Evolutionary conservation across 2,888 invertebrate species (phyloP).

Genomic region (Cryptosula pallasiana): DNA sequence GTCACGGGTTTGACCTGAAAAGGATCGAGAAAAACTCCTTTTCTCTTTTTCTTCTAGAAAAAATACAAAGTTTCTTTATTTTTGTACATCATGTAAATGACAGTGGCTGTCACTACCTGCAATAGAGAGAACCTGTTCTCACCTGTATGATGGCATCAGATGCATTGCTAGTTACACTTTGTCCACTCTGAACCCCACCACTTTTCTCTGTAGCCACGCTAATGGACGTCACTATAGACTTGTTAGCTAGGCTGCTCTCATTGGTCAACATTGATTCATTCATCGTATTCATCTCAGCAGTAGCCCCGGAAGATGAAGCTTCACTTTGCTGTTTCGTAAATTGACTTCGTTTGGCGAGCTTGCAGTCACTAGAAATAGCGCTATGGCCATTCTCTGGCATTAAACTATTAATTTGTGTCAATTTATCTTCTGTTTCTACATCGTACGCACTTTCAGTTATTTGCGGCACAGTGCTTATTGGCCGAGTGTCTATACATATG

Average conservation of each 20-base stretch:
- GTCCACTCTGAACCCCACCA: not conserved
- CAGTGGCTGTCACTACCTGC: no score
- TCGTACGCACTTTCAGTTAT: not conserved
- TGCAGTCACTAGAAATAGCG: not conserved
- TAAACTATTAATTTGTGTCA: no score
- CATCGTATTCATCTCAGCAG: conserved; percentile 15
- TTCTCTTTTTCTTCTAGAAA: no score
- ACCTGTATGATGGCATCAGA: conserved; percentile 2
- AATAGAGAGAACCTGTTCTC: no score
- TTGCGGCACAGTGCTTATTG: not conserved
- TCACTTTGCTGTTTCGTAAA: conserved; percentile 17
- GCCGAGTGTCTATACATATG: not conserved
- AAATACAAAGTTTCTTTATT: no score
- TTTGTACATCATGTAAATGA: no score
- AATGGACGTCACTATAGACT: not conserved
- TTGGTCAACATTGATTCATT: conserved; percentile 15
- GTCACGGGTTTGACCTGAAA: no score
- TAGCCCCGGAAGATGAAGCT: conserved; percentile 10
- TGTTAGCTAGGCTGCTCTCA: conserved; percentile 8
- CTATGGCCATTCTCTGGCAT: not conserved
- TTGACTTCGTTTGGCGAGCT: not conserved
- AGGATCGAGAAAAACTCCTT: no score
- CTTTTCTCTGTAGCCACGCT: conserved; percentile 8
- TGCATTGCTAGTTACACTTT: not conserved
- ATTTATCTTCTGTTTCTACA: not conserved